phyloP scores from a whole-genome alignment of 2,113 vertebrate species.

The Etheostoma cragini region DNA sequence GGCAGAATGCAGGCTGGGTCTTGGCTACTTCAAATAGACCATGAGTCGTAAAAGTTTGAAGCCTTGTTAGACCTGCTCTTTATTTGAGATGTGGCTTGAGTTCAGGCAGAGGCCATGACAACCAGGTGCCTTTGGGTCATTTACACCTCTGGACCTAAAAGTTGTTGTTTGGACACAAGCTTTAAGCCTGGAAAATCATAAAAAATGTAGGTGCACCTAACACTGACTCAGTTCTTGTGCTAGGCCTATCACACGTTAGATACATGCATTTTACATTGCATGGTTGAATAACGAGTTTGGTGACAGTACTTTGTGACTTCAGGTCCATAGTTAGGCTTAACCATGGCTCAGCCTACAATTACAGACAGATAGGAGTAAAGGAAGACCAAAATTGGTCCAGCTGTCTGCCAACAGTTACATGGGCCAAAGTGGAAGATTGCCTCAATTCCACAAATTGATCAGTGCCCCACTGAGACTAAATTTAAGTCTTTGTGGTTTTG shows the following conservation, averaged over 20 bases:
- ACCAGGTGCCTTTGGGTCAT: conserved; percentile 78
- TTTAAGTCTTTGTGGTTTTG: conserved; percentile 29
- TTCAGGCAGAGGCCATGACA: conserved; percentile 77
- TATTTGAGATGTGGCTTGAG: conserved; percentile 74
- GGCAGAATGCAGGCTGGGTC: conserved; percentile 69
- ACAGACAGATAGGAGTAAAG: conserved; percentile 16
- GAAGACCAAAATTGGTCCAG: conserved; percentile 26
- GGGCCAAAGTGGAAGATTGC: conserved; percentile 54
- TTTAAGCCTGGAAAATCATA: conserved; percentile 41
- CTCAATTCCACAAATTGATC: conserved; percentile 51
- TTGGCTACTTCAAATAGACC: conserved; percentile 80
- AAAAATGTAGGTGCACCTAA: background rate
- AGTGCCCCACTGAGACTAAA: conserved; percentile 8
- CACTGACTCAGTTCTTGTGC: conserved; percentile 3
- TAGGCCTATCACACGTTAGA: background rate
- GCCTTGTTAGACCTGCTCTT: conserved; percentile 78
- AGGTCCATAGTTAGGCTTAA: conserved; percentile 7
- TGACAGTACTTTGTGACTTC: conserved; percentile 4
- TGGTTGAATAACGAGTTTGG: conserved; percentile 16
- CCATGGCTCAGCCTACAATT: conserved; percentile 1
- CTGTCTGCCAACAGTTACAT: conserved; percentile 33
- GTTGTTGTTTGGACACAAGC: conserved; percentile 53
- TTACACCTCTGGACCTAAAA: conserved; percentile 54
- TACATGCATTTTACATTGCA: conserved; percentile 14
- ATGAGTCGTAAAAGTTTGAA: conserved; percentile 76